A percentile compares a stretch with the other conserved stretches of the same genome.
phyloP scores from a whole-genome alignment of 2,113 vertebrate species.

The Rousettus leschenaultii region DNA sequence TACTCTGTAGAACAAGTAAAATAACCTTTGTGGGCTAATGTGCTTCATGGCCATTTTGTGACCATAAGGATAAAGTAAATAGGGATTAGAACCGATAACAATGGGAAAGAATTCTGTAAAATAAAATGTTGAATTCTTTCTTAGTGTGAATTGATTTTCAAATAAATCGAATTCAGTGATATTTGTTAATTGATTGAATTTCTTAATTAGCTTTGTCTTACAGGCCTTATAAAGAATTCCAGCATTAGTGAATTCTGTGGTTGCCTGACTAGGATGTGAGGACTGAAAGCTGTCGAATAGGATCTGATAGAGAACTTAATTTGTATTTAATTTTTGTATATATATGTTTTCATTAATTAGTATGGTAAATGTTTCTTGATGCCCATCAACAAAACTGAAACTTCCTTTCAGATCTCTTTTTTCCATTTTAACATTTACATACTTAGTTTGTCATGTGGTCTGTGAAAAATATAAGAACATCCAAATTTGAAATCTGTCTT shows the following conservation, averaged over 20 bases:
- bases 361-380: background rate
- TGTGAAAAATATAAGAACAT: background rate
- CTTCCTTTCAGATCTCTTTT: background rate
- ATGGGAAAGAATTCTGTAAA: background rate
- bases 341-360: background rate
- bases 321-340: constrained; percentile 1
- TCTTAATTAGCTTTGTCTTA: constrained; percentile 12
- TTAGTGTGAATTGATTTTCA: constrained; percentile 14
- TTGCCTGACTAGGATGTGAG: background rate
- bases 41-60: background rate
- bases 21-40: background rate
- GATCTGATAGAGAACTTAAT: background rate
- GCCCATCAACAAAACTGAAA: background rate
- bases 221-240: background rate
- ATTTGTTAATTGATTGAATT: constrained; percentile 7
- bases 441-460: background rate
- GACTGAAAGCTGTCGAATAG: background rate
- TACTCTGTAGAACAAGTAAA: background rate
- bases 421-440: background rate
- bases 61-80: background rate
- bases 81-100: background rate
- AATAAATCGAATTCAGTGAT: background rate
- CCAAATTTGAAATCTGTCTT: background rate
- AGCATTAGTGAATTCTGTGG: background rate
- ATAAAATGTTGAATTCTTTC: background rate